Evolutionary conservation across 2,888 invertebrate genomes (phyloP).

Genomic region (Scaeva pyrastri): DNA sequence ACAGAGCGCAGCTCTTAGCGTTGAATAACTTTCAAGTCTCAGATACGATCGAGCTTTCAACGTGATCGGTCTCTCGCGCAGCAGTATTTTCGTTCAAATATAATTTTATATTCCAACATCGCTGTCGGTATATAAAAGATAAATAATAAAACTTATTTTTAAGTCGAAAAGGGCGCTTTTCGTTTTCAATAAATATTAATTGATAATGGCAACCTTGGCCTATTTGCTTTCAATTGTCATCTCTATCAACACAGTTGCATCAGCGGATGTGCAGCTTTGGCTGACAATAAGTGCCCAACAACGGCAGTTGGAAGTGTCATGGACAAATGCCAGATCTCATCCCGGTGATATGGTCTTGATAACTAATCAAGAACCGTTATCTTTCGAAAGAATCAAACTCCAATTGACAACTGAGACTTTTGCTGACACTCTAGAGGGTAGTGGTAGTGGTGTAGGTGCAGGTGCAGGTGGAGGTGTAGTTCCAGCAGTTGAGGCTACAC

Average conservation of each 20-base stretch:
- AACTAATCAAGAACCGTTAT: slow-evolving; percentile 80
- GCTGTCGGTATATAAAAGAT: slow-evolving; percentile 36
- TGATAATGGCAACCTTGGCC: slow-evolving; percentile 48
- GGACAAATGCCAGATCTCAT: slow-evolving; percentile 81
- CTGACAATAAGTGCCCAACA: slow-evolving; percentile 82
- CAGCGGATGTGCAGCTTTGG: slow-evolving; percentile 78
- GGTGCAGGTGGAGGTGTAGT: slow-evolving; percentile 69
- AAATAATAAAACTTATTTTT: slow-evolving; percentile 35
- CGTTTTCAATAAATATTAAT: neutral
- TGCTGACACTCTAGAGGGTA: slow-evolving; percentile 77
- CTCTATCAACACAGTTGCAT: slow-evolving; percentile 16
- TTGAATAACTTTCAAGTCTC: slow-evolving; percentile 29
- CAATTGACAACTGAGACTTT: slow-evolving; percentile 77
- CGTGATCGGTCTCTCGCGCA: slow-evolving; percentile 38
- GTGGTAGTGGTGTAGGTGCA: slow-evolving; percentile 62
- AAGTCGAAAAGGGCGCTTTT: neutral
- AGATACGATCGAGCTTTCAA: slow-evolving; percentile 71
- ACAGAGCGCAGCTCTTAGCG: slow-evolving; percentile 27
- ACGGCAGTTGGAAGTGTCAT: slow-evolving; percentile 82
- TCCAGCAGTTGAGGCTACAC: slow-evolving; percentile 75
- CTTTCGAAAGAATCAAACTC: slow-evolving; percentile 78
- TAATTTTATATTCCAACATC: slow-evolving; percentile 12
- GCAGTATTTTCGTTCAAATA: slow-evolving; percentile 1
- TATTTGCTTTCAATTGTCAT: slow-evolving; percentile 36
- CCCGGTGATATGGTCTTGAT: slow-evolving; percentile 80